phyloP scores from a whole-genome alignment of 2,888 invertebrate species.

The Baronia brevicornis region DNA sequence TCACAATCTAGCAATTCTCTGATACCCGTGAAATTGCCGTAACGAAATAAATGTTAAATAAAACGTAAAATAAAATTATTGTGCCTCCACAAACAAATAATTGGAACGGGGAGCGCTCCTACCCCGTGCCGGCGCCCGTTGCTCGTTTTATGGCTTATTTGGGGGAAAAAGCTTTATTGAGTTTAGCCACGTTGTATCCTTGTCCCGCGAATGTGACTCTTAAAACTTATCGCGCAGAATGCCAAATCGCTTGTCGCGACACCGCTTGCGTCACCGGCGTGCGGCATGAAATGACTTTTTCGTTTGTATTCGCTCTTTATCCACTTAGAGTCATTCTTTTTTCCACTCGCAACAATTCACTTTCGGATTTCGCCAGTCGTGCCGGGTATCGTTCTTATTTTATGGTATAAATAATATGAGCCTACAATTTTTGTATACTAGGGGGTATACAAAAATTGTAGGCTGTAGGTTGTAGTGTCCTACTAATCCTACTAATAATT shows the following conservation, averaged over 20 bases:
- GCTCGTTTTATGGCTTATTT: constrained; percentile 74
- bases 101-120: constrained; percentile 63
- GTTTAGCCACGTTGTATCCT: constrained; percentile 61
- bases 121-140: constrained; percentile 60
- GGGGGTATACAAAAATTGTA: constrained; percentile 22
- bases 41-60: constrained; percentile 76
- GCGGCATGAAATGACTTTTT: constrained; percentile 73
- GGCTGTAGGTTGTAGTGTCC: too few relatives aligned
- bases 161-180: constrained; percentile 74
- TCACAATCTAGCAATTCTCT: constrained; percentile 73
- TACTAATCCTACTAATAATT: too few relatives aligned
- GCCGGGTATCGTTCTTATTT: constrained; percentile 51
- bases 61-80: constrained; percentile 76
- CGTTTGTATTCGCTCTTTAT: constrained; percentile 74
- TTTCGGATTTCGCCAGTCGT: constrained; percentile 63
- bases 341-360: constrained; percentile 73
- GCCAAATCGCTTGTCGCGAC: constrained; percentile 30
- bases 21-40: constrained; percentile 76
- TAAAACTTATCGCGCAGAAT: constrained; percentile 34
- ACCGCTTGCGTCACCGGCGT: constrained; percentile 53
- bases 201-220: constrained; percentile 44
- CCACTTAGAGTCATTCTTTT: constrained; percentile 73
- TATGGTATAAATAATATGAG: constrained; percentile 44
- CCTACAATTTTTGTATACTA: constrained; percentile 24
- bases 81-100: constrained; percentile 75